Percentiles rank a stretch among this genome's conserved stretches.
These are phyloP conservation scores for Neotoxoptera formosana DNA, from an alignment of 1,140 invertebrate species.

Conservation along the genomic window DNA sequence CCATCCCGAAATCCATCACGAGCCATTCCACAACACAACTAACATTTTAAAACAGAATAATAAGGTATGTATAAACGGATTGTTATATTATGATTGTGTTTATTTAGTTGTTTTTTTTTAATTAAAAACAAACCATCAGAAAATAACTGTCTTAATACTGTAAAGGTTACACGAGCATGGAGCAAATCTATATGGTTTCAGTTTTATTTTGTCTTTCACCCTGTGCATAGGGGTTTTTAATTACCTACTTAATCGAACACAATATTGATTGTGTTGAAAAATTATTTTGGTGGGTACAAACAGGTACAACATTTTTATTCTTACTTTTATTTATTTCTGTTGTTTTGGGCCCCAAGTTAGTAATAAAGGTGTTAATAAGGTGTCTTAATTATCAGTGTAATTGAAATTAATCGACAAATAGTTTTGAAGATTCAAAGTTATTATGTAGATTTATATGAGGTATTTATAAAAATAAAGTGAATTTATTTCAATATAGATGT, in stretches of 20 bases:
- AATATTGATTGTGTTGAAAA: neutral
- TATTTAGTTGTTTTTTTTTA: neutral
- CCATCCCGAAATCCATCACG: slow-evolving; percentile 42
- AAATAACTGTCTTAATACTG: neutral
- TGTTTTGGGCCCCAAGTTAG: neutral
- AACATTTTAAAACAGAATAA: slow-evolving; percentile 39
- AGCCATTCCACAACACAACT: slow-evolving; percentile 24
- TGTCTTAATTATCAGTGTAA: neutral
- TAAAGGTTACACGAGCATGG: neutral
- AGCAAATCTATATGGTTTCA: neutral
- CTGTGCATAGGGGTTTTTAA: neutral
- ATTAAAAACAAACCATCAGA: neutral
- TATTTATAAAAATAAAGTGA: neutral
- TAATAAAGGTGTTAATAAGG: no score
- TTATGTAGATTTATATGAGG: no score
- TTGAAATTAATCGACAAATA: neutral
- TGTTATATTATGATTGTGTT: neutral
- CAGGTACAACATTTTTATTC: neutral
- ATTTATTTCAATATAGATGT: neutral
- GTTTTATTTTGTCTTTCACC: neutral
- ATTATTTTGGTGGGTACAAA: no score
- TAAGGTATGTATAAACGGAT: slow-evolving; percentile 8
- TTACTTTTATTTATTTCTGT: neutral
- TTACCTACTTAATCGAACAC: neutral
- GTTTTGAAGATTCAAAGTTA: no score